Evolutionary conservation across 1,140 invertebrate genomes (phyloP), one percentile per base, ranked within the genome.

Genomic region (Drosophila fuyamai): DNA sequence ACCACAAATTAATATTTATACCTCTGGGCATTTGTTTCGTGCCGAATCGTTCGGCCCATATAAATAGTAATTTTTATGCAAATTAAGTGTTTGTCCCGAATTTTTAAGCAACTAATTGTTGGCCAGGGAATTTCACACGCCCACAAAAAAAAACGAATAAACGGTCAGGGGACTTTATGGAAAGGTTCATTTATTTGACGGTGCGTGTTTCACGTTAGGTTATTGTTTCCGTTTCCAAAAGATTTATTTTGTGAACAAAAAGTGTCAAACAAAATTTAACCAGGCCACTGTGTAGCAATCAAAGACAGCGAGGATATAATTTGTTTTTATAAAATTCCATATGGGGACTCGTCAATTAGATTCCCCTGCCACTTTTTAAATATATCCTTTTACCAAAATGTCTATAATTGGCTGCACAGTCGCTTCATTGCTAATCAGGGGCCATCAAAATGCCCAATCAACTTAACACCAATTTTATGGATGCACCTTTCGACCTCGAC

Each of bases 401-500:
- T 35, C 13, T n/a, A 8, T 35, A 51, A 36, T 60, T 63, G 40
- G 56, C 35, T 18, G 8, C 1, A 4, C 35, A 7, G 27, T 18
- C 4, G 18, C 18, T 18, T 8, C 29, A 35, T 41, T 5, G 16
- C 43, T 41, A 48, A 71, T 57, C 51, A 56, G 12, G 8, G 16
- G 9, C 32, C 48, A 56, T 72, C 41, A 56, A 51, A 60, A 29
- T 12, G 40, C 43, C 61, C 50, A 70, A 78, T 82, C 59, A 81
- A 62, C 55, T 66, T 71, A 63, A 82, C 60, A 78, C 58, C 38
- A 40, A 70, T 82, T 82, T 83, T 79, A 70, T 83, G 38, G 68
- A 59, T 60, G 35, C 47, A 58, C 56, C 63, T 78, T 62, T 47
- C 13, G 55, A 46, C 23, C 54, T n/a, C 32, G 14, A 47, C 57